Percentiles rank a stretch among this genome's conserved stretches.
Conservation (phyloP, 2,113 vertebrate genomes). For the Felis chaus region DNA sequence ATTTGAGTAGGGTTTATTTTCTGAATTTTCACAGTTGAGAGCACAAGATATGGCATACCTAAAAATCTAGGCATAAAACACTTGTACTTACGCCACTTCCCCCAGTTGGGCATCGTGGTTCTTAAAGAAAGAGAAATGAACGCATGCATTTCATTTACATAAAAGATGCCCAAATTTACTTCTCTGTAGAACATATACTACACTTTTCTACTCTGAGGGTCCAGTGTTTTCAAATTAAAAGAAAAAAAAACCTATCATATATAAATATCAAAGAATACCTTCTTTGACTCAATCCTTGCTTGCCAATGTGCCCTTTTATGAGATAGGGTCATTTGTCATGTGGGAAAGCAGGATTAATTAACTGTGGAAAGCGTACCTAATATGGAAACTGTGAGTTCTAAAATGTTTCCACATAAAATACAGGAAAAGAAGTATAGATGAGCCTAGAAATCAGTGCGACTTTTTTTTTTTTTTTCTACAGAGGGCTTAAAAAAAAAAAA, state of each 20-base stretch:
- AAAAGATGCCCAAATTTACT: conserved; percentile 36
- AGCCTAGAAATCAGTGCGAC: conserved; percentile 65
- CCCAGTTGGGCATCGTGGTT: not conserved
- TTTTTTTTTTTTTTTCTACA: conserved; percentile 40
- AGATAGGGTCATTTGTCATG: conserved; percentile 84
- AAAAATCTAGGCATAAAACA: not conserved
- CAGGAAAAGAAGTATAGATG: conserved; percentile 80
- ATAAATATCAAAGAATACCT: conserved; percentile 79
- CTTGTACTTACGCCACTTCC: not conserved
- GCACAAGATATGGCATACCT: not conserved
- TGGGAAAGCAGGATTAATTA: conserved; percentile 84
- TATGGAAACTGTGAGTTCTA: conserved; percentile 83
- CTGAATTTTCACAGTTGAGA: conserved; percentile 2
- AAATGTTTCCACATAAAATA: conserved; percentile 83
- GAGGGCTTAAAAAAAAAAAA: conserved; percentile 61
- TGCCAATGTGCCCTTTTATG: conserved; percentile 79
- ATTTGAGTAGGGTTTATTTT: not conserved
- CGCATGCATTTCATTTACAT: not conserved
- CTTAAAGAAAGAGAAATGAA: not conserved
- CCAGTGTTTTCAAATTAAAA: conserved; percentile 44
- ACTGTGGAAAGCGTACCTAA: conserved; percentile 84
- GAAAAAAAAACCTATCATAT: not conserved
- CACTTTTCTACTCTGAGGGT: not conserved
- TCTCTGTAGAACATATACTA: not conserved
- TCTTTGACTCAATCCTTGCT: conserved; percentile 81